Evolutionary conservation across 2,888 invertebrate genomes (phyloP), one percentile per base, ranked within the genome.

Genomic region (Trachelus stipa): DNA sequence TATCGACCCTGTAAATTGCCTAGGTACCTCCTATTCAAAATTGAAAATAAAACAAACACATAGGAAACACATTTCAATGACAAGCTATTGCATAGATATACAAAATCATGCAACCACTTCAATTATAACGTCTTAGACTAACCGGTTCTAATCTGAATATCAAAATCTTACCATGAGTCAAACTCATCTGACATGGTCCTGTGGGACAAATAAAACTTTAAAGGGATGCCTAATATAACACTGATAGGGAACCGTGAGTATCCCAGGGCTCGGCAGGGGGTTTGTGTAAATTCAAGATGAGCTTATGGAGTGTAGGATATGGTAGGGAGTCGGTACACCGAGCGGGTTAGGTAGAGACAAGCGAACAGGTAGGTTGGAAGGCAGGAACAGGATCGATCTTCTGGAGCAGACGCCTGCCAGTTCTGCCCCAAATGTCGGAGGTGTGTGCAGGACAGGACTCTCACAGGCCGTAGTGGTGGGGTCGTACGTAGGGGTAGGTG

Each of bases 341-440:
- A 71, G 82, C 74, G 74, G 75, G 68, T 77, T 74, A 81, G 76
- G 56, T 23, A 56, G 23, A 56, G 2, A 9, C 56, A 23, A 56
- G 56, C 56, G 56, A 56, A 77, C 79, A 68, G 79, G 69, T 69
- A 68, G 79, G 71, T 40, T 15, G 56, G 15, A 9, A 56, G 56
- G 56, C 56, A 68, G 79, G 73, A 69, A 77, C 77, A 79, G 81
- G 80, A 84, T 84, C 83, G 83, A 84, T 83, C 80, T 76, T 81
- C 78, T 77, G 81, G 81, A 82, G 83, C 81, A 81, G 79, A 79
- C 80, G 82, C 80, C 81, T 80, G 79, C 80, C 79, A 77, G 80
- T 74, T 34, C 34, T 73, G 35, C 35, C 68, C 73, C 34, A 68
- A 73, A 40, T 69, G 77, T 9, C 71, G 40, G 73, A 68, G 35